These are phyloP conservation scores for Spermophilus dauricus DNA, from an alignment of 2,113 vertebrate species.

Conservation along the genomic window DNA sequence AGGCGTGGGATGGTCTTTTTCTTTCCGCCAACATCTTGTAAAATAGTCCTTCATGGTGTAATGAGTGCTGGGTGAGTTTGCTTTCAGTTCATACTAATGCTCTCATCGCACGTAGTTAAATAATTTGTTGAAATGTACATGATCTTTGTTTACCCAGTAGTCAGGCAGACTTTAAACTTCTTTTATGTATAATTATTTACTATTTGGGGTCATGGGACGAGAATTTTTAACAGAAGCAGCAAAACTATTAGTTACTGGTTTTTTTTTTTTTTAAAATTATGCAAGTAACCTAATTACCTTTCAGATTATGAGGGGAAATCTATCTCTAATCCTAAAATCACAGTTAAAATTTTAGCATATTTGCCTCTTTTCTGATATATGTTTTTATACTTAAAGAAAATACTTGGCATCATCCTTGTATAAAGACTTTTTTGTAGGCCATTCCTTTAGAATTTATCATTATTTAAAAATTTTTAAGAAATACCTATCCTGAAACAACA, in stretches of 20 bases:
- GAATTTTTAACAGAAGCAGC: conserved; percentile 16
- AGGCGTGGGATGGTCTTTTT: fast-evolving
- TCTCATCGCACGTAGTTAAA: neutral
- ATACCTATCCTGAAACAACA: neutral
- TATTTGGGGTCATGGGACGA: neutral
- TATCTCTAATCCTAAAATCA: neutral
- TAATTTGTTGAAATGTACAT: neutral
- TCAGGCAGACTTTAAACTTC: neutral
- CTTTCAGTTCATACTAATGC: neutral
- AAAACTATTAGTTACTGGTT: neutral
- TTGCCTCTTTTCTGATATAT: neutral
- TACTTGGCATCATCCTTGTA: neutral
- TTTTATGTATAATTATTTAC: neutral
- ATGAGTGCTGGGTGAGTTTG: neutral
- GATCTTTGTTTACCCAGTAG: neutral
- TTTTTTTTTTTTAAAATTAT: neutral
- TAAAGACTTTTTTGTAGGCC: neutral
- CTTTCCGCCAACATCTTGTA: fast-evolving
- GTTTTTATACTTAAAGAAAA: neutral
- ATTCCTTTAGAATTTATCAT: neutral
- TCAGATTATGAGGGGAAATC: neutral
- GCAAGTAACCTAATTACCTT: neutral
- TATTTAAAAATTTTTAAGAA: neutral
- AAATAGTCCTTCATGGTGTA: neutral
- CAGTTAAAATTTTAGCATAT: neutral